Conservation (phyloP, 2,113 vertebrate species). For the Illadopsis cleaveri region DNA sequence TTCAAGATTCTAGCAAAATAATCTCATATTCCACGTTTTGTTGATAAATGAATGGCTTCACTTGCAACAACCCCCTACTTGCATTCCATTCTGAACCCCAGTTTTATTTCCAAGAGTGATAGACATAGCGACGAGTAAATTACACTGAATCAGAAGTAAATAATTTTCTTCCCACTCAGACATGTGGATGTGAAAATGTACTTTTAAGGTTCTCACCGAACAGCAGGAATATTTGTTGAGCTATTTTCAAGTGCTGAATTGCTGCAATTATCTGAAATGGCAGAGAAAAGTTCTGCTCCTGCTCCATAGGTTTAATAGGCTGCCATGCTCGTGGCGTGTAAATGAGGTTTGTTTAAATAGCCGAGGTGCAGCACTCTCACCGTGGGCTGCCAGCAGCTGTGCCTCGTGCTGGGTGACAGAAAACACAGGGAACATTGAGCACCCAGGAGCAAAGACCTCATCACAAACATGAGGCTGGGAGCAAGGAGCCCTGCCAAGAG, state of each 20-base stretch:
- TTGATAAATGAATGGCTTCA: constrained; percentile 2
- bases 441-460: not conserved
- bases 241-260: not conserved
- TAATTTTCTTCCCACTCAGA: not conserved
- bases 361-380: rapidly evolving
- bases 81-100: not conserved
- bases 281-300: not conserved
- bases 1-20: not conserved
- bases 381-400: not conserved
- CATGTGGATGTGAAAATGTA: not conserved
- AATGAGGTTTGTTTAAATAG: not conserved
- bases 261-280: not conserved
- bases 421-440: not conserved
- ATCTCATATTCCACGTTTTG: not conserved
- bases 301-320: not conserved
- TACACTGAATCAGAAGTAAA: constrained; percentile 19
- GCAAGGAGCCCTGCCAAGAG: not conserved
- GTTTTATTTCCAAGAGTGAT: not conserved
- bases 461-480: rapidly evolving
- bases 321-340: rapidly evolving
- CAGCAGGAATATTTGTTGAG: not conserved
- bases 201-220: not conserved
- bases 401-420: rapidly evolving
- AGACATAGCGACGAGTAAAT: not conserved
- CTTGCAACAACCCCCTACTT: constrained; percentile 23